phyloP scores from a whole-genome alignment of 2,113 vertebrate genomes.

The Zingel zingel region DNA sequence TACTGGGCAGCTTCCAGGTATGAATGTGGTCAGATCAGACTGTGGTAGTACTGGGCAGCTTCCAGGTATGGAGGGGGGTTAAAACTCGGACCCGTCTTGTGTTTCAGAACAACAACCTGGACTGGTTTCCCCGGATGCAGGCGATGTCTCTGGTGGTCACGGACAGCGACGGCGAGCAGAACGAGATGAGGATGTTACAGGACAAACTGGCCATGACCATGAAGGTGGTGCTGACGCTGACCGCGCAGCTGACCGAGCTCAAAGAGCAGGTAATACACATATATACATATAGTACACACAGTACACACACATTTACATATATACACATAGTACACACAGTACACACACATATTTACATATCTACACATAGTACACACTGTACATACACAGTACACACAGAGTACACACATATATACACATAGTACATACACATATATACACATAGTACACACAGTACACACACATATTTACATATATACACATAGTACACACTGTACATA shows the following conservation, averaged over 20 bases:
- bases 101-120: slow-evolving; percentile 93
- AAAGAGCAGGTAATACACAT: slow-evolving; percentile 92
- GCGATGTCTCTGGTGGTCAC: slow-evolving; percentile 98
- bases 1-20: too few relatives aligned
- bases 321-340: neutral
- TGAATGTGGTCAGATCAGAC: too few relatives aligned
- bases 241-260: slow-evolving; percentile 89
- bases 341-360: neutral
- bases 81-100: neutral
- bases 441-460: slow-evolving; percentile 68
- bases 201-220: slow-evolving; percentile 92
- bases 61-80: too few relatives aligned
- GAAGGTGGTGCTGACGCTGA: slow-evolving; percentile 94
- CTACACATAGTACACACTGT: neutral
- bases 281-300: neutral
- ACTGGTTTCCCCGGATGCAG: slow-evolving; percentile 99
- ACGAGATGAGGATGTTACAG: slow-evolving; percentile 95
- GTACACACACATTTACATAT: neutral
- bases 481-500: neutral
- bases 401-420: neutral
- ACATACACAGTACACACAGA: neutral
- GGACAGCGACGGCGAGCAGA: slow-evolving; percentile 96
- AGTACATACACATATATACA: neutral
- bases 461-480: neutral
- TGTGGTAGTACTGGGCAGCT: too few relatives aligned